Base-by-base conservation (phyloP, 2,888 invertebrate genomes). In the Leptopilina syphax region DNA sequence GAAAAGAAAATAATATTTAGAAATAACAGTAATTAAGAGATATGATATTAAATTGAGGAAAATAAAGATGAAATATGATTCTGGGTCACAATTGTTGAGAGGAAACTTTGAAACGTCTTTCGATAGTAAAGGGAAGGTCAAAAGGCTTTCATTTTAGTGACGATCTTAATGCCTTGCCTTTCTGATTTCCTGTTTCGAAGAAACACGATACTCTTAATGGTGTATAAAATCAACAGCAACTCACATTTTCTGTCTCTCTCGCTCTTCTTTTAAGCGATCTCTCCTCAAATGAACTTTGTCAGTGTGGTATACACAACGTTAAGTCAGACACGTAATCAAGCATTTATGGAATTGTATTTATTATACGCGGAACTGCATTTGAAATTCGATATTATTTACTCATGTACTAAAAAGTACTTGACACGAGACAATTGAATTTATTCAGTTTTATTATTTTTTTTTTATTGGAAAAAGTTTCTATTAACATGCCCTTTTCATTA, bases 181-280 rank as follows among this genome's bases (percentile, higher is more conserved):
- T 85, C 86, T 87, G 88, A 88, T 87, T 89, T 87, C 88, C 86
- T 86, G 86, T 87, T 85, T 85, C 86, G 84, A 81, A 83, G 87
- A 88, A 89, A 90, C 86, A 87, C 87, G 89, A 90, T 89, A 89
- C 85, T 86, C 87, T 88, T 90, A 90, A 90, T 90, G 90, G 88
- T 85, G 85, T 86, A 87, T 86, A 88, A 90, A 87, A 88, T 88
- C 88, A 88, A 73, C 73, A 73, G 73, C 13, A 34, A 57, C 18
- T 57, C 57, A 7, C 50, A 10, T 10, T 50, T 9, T 47, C 47
- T 47, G 8, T 47, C 50, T 50, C 50, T 54, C 50, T 50, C 50
- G 1, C 70, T 54, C 57, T 34, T n/a, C 73, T 57, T 57, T 54
- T 10, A 3, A 57, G 8, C 57, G 34, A 73, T 54, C 73, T 34